Percentiles rank a stretch among this genome's conserved stretches.
Conservation (phyloP, 2,888 invertebrate genomes). For the Nebria brevicollis region DNA sequence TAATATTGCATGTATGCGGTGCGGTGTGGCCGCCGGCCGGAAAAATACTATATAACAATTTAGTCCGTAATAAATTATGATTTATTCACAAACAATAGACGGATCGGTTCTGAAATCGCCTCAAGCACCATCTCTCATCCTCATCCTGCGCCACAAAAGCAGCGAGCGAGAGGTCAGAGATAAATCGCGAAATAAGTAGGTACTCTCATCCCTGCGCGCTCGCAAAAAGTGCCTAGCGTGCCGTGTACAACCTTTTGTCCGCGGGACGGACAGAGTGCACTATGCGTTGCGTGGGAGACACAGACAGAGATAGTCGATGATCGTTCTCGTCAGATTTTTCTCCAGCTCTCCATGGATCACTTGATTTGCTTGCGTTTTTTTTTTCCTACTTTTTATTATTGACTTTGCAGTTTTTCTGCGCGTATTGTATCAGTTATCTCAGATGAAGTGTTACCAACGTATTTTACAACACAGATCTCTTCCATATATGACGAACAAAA, state of each 20-base stretch:
- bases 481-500: too few species aligned
- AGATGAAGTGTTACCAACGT: background rate
- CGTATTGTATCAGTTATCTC: background rate
- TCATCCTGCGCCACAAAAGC: background rate
- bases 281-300: background rate
- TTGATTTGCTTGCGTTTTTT: conserved; percentile 1
- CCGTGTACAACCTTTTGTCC: background rate
- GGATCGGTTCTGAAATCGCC: conserved; percentile 38
- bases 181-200: background rate
- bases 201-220: conserved; percentile 2
- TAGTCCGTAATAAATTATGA: conserved; percentile 27
- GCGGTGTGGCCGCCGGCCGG: background rate
- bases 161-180: background rate
- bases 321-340: background rate
- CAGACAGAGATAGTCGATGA: background rate
- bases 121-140: conserved; percentile 1
- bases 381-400: background rate
- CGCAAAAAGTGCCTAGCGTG: background rate
- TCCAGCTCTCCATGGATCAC: background rate
- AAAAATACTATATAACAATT: background rate
- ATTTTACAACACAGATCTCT: background rate
- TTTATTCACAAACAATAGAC: conserved; percentile 40
- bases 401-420: background rate
- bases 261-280: background rate
- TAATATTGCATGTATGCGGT: conserved; percentile 13